Base-by-base conservation (phyloP, 2,113 vertebrate species). In the Lepus americanus region DNA sequence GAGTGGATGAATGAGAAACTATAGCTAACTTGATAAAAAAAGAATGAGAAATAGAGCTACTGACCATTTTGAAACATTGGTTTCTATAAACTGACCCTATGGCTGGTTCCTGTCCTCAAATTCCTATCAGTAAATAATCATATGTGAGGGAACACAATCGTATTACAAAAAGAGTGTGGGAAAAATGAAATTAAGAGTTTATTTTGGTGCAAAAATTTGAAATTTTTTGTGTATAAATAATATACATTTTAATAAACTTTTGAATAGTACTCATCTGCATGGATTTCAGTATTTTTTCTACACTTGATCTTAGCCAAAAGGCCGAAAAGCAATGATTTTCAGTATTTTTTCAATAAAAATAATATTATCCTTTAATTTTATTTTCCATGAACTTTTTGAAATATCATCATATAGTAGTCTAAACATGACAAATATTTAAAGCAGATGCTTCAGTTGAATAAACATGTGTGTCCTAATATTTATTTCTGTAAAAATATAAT, bases 371-470 rank as follows among this genome's bases (percentile, higher is more conserved):
- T 44, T 44, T 44, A 44, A 44, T 44, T 44, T 44, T 7, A 44
- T 44, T 44, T 44, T 44, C 44, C 44, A 44, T 44, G 44, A 44
- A 44, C 6, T 44, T 44, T 7, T 44, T 44, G 44, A 44, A 44
- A 44, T 44, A 44, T 44, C 39, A 39, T 39, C 44, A 53, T 36
- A 72, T 29, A 25, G 6, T 29, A 25, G 6, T 94, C 14, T 76
- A 55, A 93, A 91, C 79, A 33, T 66, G 49, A 67, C 10, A 80
- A 14, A 1, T 53, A 27, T 87, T 94, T 85, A 79, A 97, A 94
- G 14, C 27, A 80, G 44, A 55, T 10, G 44, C 6, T 3, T 55
- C 33, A 61, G 17, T 70, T 92, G 23, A 19, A 27, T 80, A 6
- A 59, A 14, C 9, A 66, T 31, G 1, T 1, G 59, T 70, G 93